Base-by-base conservation (phyloP, 2,797 vertebrate species). In the Sebastes iracundus region DNA sequence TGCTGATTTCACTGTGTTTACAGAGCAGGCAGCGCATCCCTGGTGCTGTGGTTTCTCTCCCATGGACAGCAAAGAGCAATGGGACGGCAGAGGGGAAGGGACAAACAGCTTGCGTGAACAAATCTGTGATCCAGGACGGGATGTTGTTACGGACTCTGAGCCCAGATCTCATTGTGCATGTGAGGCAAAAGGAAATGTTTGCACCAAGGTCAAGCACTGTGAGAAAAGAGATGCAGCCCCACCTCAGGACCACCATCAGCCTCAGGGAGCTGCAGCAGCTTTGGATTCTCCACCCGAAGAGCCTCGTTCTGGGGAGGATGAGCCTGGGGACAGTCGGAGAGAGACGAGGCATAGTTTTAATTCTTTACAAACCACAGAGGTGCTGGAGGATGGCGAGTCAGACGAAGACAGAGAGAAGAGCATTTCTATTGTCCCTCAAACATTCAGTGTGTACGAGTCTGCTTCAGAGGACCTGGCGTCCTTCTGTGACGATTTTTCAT, bases 1-100 rank as follows among this genome's bases (percentile, higher is more conserved):
- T 92, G 96, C 96, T 80, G 96, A 97, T 92, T 97, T 97, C 94
- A 92, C 96, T 62, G 91, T 96, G 4, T 96, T 97, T 92, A 92
- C 96, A 62, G 94, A 96, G 92, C 89, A 92, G 66, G 64, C 84
- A 0, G 14, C 75, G 16, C 88, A 92, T 20, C 88, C 91, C 16
- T 94, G 93, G 93, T 93, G 93, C 87, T 94, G 94, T 66, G 89
- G 93, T 59, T 87, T 94, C 65, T 72, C 88, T 28, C 90, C 88
- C 23, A 5, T 77, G 16, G 46, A 28, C 49, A 30, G 61, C 18
- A 3, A 63, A 7, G 88, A 80, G 91, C 83, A 83, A 80, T 89
- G 90, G 86, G 89, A 87, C 88, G 83, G 88, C 89, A 80, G 89
- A 80, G 89, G 56, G 58, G 81, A 82, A 69, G 79, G 77, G 75